Base-by-base conservation (phyloP, 2,113 vertebrate species). In the Leucopsar rothschildi region DNA sequence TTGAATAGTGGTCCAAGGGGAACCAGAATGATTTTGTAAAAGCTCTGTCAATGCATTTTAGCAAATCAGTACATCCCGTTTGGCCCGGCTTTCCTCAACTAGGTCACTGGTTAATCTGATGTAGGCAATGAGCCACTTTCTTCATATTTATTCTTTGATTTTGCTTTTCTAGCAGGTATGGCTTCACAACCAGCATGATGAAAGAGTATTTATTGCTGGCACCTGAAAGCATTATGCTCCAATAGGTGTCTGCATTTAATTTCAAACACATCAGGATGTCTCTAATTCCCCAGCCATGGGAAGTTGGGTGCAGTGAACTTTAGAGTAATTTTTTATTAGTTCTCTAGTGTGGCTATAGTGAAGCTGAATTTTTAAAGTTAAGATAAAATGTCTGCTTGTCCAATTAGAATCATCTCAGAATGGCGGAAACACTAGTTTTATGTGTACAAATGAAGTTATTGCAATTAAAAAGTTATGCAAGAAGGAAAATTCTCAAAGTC, bases 61-160 rank as follows among this genome's bases (percentile, higher is more conserved):
- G 75, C 63, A 85, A 78, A 94, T 83, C 80, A 56, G 52, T 37
- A 2, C 42, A 16, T 92, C 71, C 82, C 11, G 0, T 83, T 70
- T 70, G 79, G 76, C 72, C 66, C 40, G 81, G 35, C 81, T 87
- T 60, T 57, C 63, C 71, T 90, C 83, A 84, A 77, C 60, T 57
- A 83, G 86, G 92, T 92, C 92, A 86, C 76, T 39, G 33, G 47
- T 91, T 86, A 91, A 91, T 75, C 65, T 88, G 65, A 78, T 68
- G 80, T 72, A 86, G 72, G 80, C 64, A 86, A 66, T 45, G 68
- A 94, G 52, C 68, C 59, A 27, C 68, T 95, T 76, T 5, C 70
- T 65, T 82, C 55, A 86, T 84, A 68, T 83, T 81, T 77, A 55
- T 78, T 47, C 56, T 93, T 94, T 88, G 80, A 68, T 93, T 93